phyloP scores from a whole-genome alignment of 2,797 vertebrate genomes.

The Ispidina picta region DNA sequence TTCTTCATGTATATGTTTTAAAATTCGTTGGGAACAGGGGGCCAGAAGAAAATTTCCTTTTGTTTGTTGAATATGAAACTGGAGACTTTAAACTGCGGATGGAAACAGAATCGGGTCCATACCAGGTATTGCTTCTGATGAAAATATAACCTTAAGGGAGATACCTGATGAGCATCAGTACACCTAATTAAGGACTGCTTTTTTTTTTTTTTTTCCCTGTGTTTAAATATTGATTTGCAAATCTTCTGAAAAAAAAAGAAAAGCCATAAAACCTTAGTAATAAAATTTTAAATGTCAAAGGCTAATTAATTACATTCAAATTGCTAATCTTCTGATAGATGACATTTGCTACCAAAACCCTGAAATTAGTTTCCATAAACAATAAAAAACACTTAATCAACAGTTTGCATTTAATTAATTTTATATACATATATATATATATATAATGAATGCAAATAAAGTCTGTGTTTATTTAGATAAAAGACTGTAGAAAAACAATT shows the following conservation, averaged over 20 bases:
- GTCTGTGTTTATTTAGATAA: background rate
- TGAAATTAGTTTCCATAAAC: background rate
- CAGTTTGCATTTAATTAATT: background rate
- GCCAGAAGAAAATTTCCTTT: background rate
- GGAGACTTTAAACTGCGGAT: background rate
- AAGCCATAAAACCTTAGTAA: background rate
- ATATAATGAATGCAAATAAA: background rate
- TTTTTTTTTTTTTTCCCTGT: background rate
- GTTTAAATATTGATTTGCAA: conserved; percentile 7
- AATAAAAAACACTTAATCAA: conserved; percentile 24
- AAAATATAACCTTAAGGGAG: background rate
- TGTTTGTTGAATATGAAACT: background rate
- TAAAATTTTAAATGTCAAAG: conserved; percentile 38
- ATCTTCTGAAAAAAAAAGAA: conserved; percentile 24
- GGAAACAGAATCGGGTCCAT: background rate
- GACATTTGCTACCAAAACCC: conserved; percentile 9
- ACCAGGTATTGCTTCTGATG: background rate
- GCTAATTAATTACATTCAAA: conserved; percentile 5
- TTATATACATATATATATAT: too few species aligned
- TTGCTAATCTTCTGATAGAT: conserved; percentile 17
- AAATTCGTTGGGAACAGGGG: background rate
- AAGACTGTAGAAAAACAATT: background rate
- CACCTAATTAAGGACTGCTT: background rate
- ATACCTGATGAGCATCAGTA: background rate
- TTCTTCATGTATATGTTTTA: background rate